phyloP scores from a whole-genome alignment of 1,140 invertebrate species.

The Sminthurides bifidus region DNA sequence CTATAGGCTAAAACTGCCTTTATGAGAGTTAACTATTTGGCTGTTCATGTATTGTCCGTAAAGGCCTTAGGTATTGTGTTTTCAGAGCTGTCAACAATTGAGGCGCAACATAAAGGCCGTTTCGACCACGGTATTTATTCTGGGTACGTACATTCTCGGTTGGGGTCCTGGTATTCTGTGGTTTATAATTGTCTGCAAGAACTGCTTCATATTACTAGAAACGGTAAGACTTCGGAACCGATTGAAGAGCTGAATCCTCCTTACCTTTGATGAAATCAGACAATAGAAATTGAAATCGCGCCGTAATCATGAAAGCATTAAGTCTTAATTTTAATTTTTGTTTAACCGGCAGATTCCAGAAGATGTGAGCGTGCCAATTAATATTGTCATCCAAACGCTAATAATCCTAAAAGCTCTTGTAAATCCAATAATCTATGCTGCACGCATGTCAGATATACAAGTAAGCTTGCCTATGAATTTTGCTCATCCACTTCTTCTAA shows the following conservation, averaged over 20 bases:
- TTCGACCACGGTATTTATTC: constrained; percentile 53
- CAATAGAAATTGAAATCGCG: neutral
- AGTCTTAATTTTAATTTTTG: neutral
- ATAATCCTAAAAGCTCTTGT: constrained; percentile 51
- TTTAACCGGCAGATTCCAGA: constrained; percentile 1
- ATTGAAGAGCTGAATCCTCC: too few relatives aligned
- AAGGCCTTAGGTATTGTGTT: neutral
- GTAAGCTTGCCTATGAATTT: constrained; percentile 33
- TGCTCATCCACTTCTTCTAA: neutral
- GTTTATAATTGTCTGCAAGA: constrained; percentile 43
- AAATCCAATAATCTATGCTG: constrained; percentile 58
- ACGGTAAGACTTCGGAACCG: neutral
- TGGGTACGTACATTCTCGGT: constrained; percentile 52
- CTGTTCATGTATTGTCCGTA: neutral
- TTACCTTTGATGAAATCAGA: neutral
- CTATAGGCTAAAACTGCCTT: too few relatives aligned
- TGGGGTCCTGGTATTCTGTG: constrained; percentile 50
- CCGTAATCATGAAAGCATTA: neutral
- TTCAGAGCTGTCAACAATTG: constrained; percentile 34
- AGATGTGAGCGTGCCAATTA: constrained; percentile 15
- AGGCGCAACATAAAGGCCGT: constrained; percentile 49
- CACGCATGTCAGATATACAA: constrained; percentile 52
- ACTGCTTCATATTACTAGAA: constrained; percentile 38
- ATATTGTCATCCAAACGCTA: constrained; percentile 38
- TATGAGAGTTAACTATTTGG: neutral